These are phyloP conservation scores for Stenchaetothrips biformis DNA, from an alignment of 2,888 invertebrate species.

Conservation along the genomic window DNA sequence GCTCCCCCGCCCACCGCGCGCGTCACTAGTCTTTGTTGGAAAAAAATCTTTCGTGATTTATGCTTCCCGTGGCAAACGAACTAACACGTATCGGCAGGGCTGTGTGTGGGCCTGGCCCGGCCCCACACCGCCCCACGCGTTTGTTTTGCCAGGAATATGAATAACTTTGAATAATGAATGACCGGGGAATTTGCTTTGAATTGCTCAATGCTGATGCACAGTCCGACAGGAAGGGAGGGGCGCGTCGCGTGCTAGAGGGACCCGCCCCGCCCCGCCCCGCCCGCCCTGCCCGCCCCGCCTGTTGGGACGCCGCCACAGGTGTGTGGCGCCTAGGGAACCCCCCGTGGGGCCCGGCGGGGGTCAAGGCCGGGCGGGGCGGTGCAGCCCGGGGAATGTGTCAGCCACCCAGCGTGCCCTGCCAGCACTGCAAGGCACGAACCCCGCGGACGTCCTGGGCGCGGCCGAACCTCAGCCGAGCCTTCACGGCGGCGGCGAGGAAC, in stretches of 20 bases:
- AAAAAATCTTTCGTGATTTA: neutral
- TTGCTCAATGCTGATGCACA: too few species aligned
- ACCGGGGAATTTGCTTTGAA: too few species aligned
- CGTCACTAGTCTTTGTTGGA: conserved; percentile 9
- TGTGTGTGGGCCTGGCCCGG: neutral
- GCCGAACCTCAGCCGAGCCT: neutral
- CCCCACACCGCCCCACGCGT: neutral
- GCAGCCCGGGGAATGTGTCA: neutral
- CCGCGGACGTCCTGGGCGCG: neutral
- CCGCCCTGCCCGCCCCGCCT: too few species aligned
- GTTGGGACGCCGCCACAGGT: too few species aligned
- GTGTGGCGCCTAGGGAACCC: too few species aligned
- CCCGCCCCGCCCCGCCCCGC: too few species aligned
- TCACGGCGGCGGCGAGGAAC: neutral
- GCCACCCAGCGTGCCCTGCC: neutral
- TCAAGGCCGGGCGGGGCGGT: neutral
- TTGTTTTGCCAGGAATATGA: too few species aligned
- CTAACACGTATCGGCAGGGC: neutral
- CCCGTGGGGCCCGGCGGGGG: neutral
- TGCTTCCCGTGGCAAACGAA: conserved; percentile 7
- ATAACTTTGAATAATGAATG: too few species aligned
- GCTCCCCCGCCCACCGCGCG: too few species aligned
- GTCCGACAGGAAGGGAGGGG: too few species aligned
- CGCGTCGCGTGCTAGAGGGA: too few species aligned
- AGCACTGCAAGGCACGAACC: neutral